Evolutionary conservation across 2,113 vertebrate species (phyloP).

Genomic region (Cephalopholis sonnerati): DNA sequence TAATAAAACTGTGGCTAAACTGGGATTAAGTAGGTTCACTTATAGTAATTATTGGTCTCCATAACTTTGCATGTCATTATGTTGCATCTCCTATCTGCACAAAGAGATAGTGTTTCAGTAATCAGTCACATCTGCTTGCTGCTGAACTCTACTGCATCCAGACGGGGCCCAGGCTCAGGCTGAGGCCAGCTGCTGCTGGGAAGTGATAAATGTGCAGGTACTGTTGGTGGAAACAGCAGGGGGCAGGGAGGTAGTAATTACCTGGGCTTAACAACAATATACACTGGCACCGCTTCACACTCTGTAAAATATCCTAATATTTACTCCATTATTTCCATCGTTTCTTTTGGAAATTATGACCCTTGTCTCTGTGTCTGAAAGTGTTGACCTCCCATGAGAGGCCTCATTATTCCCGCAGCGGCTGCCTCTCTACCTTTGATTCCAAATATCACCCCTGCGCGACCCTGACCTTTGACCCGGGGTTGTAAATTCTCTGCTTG

Average conservation of each 20-base stretch:
- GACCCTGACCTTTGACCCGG: slow-evolving; percentile 67
- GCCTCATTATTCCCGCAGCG: slow-evolving; percentile 35
- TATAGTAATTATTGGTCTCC: not conserved
- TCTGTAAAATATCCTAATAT: slow-evolving; percentile 71
- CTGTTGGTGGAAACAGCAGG: slow-evolving; percentile 52
- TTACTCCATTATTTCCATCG: slow-evolving; percentile 65
- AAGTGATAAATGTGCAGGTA: slow-evolving; percentile 65
- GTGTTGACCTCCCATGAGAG: slow-evolving; percentile 28
- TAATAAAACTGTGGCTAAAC: not conserved
- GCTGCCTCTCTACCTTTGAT: slow-evolving; percentile 57
- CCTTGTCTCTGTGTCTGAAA: slow-evolving; percentile 41
- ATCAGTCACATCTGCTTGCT: slow-evolving; percentile 11
- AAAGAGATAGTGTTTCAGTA: not conserved
- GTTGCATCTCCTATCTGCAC: not conserved
- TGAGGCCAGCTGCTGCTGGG: slow-evolving; percentile 61
- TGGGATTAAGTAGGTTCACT: not conserved
- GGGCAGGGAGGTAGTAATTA: slow-evolving; percentile 60
- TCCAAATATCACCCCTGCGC: slow-evolving; percentile 55
- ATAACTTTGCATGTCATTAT: slow-evolving; percentile 3
- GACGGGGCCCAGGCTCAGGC: slow-evolving; percentile 1
- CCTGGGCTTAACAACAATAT: slow-evolving; percentile 73
- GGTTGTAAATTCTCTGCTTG: slow-evolving; percentile 63
- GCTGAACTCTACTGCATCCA: not conserved
- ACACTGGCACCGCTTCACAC: slow-evolving; percentile 68
- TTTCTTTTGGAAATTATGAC: slow-evolving; percentile 60